phyloP scores from a whole-genome alignment of 2,113 vertebrate genomes.

The Candoia aspera region DNA sequence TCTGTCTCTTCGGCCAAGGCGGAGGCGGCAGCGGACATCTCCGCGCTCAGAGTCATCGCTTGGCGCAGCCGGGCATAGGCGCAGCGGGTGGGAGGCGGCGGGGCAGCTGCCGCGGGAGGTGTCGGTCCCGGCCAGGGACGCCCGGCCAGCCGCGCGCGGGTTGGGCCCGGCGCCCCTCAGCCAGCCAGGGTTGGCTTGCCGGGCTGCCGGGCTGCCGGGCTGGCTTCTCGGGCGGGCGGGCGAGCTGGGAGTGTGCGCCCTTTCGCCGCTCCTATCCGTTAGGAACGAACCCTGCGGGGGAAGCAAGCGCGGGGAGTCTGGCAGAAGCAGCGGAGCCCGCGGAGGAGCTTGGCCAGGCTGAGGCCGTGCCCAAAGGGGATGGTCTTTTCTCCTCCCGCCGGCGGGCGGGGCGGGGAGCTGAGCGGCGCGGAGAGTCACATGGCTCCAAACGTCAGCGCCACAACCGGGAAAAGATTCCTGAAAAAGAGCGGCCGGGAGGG shows the following conservation, averaged over 20 bases:
- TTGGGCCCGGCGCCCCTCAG: not conserved
- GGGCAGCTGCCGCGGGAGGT: not conserved
- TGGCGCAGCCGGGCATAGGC: constrained; percentile 59
- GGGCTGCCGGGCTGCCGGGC: not conserved
- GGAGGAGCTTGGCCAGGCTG: constrained; percentile 69
- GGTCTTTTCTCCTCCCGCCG: constrained; percentile 67
- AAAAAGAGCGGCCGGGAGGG: not conserved
- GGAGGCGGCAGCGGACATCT: constrained; percentile 92
- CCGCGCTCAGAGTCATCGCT: constrained; percentile 93
- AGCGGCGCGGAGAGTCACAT: constrained; percentile 78
- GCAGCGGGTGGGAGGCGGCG: not conserved
- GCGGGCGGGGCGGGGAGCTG: constrained; percentile 15
- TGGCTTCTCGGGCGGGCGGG: not conserved
- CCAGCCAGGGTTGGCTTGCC: not conserved
- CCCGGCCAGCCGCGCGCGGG: not conserved
- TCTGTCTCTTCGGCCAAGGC: constrained; percentile 91
- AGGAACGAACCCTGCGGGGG: constrained; percentile 42
- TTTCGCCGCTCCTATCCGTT: constrained; percentile 11
- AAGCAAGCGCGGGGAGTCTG: not conserved
- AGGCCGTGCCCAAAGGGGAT: constrained; percentile 83
- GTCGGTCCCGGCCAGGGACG: not conserved
- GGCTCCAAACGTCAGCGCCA: constrained; percentile 81
- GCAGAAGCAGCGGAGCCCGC: not conserved
- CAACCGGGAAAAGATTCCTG: not conserved
- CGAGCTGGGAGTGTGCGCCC: not conserved